phyloP scores from a whole-genome alignment of 2,888 invertebrate species.

The Netelia melanura region DNA sequence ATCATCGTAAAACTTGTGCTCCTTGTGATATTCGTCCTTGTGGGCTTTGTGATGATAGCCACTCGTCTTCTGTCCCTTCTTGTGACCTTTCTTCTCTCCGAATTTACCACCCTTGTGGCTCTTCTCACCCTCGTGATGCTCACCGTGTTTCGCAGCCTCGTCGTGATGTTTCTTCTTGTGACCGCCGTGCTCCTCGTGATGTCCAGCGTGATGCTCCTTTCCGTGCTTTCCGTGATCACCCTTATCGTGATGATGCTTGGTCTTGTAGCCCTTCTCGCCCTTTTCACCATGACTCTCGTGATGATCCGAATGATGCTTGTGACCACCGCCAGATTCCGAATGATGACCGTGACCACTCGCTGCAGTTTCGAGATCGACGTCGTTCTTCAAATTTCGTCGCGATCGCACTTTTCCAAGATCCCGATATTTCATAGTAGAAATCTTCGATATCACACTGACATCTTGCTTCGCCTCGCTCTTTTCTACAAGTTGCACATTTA shows the following conservation, averaged over 20 bases:
- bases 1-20: slow-evolving; percentile 90
- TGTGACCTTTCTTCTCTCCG: slow-evolving; percentile 93
- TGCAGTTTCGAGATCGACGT: slow-evolving; percentile 60
- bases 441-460: slow-evolving; percentile 4
- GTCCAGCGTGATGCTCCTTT: slow-evolving; percentile 87
- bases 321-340: slow-evolving; percentile 88
- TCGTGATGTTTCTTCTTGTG: slow-evolving; percentile 89
- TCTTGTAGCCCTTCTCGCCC: slow-evolving; percentile 92
- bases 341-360: slow-evolving; percentile 67
- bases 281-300: slow-evolving; percentile 91
- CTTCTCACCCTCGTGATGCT: slow-evolving; percentile 90
- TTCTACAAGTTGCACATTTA: slow-evolving; percentile 19
- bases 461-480: slow-evolving; percentile 27
- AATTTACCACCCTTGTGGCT: slow-evolving; percentile 93
- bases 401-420: slow-evolving; percentile 17
- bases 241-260: slow-evolving; percentile 91
- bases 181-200: slow-evolving; percentile 88
- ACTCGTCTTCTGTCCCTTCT: slow-evolving; percentile 92
- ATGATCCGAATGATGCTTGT: slow-evolving; percentile 89
- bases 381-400: slow-evolving; percentile 24
- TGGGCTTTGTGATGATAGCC: slow-evolving; percentile 94
- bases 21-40: slow-evolving; percentile 90
- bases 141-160: slow-evolving; percentile 87
- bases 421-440: slow-evolving; percentile 2
- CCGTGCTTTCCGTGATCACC: slow-evolving; percentile 87